These are phyloP conservation scores for Akabosia matsudoensis DNA, from an alignment of 1,140 invertebrate genomes.

Conservation along the genomic window DNA sequence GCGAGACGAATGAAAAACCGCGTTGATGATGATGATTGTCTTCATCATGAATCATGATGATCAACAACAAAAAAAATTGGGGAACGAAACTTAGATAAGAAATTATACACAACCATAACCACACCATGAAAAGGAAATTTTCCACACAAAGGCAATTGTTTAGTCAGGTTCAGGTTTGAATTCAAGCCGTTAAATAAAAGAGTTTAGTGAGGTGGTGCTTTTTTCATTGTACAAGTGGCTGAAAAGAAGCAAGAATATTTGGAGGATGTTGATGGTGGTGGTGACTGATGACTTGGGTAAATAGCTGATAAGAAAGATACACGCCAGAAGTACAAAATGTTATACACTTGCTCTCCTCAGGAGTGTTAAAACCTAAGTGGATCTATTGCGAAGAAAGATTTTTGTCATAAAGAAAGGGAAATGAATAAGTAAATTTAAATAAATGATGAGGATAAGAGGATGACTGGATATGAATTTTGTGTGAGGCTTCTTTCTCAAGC, in stretches of 20 bases:
- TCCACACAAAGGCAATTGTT: background rate
- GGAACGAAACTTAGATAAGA: background rate
- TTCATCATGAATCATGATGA: background rate
- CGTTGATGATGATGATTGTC: background rate
- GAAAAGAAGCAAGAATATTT: background rate
- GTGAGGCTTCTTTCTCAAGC: no score
- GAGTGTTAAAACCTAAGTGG: no score
- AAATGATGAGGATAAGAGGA: background rate
- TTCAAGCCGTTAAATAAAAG: background rate
- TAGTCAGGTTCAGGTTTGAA: background rate
- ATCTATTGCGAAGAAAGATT: background rate
- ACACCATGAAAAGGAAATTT: background rate
- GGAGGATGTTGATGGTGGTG: background rate
- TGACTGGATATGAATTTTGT: background rate
- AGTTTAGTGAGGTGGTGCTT: background rate
- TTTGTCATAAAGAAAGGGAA: background rate
- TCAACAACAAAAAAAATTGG: background rate
- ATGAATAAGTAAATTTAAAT: constrained; percentile 10
- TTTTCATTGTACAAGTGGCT: background rate
- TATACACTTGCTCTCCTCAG: no score
- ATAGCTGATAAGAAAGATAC: no score
- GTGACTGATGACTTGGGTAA: background rate
- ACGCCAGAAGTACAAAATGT: no score
- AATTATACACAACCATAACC: background rate
- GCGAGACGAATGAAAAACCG: constrained; percentile 3